Percentiles rank a stretch among this genome's conserved stretches.
Evolutionary conservation across 2,888 invertebrate species (phyloP).

Genomic region (Lithosia quadra): DNA sequence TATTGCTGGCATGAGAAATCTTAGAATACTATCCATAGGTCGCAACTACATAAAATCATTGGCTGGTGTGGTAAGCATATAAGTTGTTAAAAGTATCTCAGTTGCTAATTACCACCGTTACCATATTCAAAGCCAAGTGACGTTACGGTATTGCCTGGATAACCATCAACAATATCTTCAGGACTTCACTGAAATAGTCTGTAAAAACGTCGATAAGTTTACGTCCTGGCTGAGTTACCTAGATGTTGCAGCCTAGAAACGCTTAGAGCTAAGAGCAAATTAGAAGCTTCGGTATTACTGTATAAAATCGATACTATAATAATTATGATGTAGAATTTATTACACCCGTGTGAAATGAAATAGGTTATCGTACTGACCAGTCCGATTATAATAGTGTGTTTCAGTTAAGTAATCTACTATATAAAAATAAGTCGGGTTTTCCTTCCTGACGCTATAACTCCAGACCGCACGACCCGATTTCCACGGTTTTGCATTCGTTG

Average conservation of each 20-base stretch:
- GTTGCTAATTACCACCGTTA: background rate
- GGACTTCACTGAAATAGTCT: background rate
- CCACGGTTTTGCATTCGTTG: too few relatives aligned
- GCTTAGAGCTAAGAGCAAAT: too few relatives aligned
- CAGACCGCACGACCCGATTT: too few relatives aligned
- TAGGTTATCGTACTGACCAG: too few relatives aligned
- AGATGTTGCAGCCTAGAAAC: background rate
- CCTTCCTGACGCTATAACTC: too few relatives aligned
- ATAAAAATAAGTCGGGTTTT: too few relatives aligned
- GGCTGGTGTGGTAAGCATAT: conserved; percentile 1
- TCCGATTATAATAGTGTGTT: too few relatives aligned
- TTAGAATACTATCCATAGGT: conserved; percentile 94
- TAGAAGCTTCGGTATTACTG: too few relatives aligned
- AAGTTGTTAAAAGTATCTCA: background rate
- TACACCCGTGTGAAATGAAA: too few relatives aligned
- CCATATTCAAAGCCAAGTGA: background rate
- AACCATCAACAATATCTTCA: background rate
- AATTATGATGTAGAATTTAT: too few relatives aligned
- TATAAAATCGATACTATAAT: too few relatives aligned
- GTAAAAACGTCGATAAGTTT: background rate
- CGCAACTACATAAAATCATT: conserved; percentile 96
- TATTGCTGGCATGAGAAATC: conserved; percentile 92
- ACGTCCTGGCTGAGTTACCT: background rate
- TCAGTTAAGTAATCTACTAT: too few relatives aligned
- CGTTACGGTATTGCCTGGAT: background rate